Evolutionary conservation across 2,113 vertebrate genomes (phyloP).

Genomic region (Thalassarche chlororhynchos): DNA sequence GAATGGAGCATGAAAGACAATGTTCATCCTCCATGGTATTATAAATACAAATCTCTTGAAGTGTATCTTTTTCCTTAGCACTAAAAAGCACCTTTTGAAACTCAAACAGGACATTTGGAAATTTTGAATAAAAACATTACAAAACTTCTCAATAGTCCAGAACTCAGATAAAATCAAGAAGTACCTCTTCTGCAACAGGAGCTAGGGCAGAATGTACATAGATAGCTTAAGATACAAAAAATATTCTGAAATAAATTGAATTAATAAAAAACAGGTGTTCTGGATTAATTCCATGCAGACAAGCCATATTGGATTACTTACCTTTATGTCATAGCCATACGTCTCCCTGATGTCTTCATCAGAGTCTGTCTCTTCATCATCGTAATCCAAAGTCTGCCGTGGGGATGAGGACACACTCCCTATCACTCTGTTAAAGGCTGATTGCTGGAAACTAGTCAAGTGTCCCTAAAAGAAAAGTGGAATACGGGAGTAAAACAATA

Average conservation of each 20-base stretch:
- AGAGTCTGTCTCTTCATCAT: slow-evolving; percentile 97
- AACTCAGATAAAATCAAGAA: not conserved
- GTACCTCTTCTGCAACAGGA: not conserved
- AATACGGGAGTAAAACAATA: not conserved
- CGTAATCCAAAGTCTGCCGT: slow-evolving; percentile 90
- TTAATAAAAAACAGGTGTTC: not conserved
- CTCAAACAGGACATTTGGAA: not conserved
- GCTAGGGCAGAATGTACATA: accelerated
- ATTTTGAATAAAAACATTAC: not conserved
- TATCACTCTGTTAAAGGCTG: slow-evolving; percentile 88
- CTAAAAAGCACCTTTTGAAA: not conserved
- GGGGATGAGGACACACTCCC: slow-evolving; percentile 87
- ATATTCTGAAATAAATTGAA: not conserved
- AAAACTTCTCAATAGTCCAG: not conserved
- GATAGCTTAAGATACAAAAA: not conserved
- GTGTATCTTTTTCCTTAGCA: not conserved
- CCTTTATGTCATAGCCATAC: slow-evolving; percentile 94
- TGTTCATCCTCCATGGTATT: not conserved
- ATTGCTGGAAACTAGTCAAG: slow-evolving; percentile 96
- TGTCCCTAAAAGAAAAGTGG: slow-evolving; percentile 82
- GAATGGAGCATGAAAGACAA: not conserved
- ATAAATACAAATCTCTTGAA: not conserved
- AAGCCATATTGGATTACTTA: not conserved
- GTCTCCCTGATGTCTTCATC: slow-evolving; percentile 97
- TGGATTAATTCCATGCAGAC: not conserved